A percentile compares a stretch with the other conserved stretches of the same genome.
These are phyloP conservation scores for Autographa gamma DNA, from an alignment of 2,888 invertebrate genomes.

Conservation along the genomic window DNA sequence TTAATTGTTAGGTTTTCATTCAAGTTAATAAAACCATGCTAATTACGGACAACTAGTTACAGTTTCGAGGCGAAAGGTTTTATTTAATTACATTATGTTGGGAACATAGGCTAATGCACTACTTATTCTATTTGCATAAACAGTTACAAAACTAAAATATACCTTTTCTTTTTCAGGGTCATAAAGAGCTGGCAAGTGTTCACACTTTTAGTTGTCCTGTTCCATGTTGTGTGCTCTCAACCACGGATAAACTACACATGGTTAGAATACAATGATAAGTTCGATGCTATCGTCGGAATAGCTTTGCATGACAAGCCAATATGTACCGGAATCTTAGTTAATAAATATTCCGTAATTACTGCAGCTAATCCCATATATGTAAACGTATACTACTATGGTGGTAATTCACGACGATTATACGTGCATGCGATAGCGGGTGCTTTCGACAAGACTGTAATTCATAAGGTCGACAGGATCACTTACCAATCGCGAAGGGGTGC, in stretches of 20 bases:
- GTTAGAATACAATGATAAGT: constrained; percentile 10
- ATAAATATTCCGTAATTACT: constrained; percentile 1
- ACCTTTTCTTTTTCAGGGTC: neutral
- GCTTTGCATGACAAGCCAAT: neutral
- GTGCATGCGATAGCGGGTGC: constrained; percentile 2
- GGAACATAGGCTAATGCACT: neutral
- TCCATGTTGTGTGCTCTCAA: neutral
- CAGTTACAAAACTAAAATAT: neutral
- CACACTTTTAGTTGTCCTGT: neutral
- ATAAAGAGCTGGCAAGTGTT: neutral
- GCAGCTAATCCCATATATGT: neutral
- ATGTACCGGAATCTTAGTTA: neutral
- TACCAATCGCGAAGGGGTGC: neutral
- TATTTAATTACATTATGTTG: neutral
- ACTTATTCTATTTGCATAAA: neutral
- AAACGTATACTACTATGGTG: neutral
- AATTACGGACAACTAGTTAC: neutral
- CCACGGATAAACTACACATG: constrained; percentile 4
- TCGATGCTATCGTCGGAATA: constrained; percentile 14
- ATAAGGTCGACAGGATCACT: neutral
- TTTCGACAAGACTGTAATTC: neutral
- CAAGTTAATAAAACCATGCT: too few relatives aligned
- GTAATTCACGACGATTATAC: neutral
- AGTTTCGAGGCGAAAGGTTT: neutral
- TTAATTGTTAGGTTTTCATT: neutral